Base-by-base conservation (phyloP, 2,797 vertebrate genomes). In the Lindbergichthys nudifrons region DNA sequence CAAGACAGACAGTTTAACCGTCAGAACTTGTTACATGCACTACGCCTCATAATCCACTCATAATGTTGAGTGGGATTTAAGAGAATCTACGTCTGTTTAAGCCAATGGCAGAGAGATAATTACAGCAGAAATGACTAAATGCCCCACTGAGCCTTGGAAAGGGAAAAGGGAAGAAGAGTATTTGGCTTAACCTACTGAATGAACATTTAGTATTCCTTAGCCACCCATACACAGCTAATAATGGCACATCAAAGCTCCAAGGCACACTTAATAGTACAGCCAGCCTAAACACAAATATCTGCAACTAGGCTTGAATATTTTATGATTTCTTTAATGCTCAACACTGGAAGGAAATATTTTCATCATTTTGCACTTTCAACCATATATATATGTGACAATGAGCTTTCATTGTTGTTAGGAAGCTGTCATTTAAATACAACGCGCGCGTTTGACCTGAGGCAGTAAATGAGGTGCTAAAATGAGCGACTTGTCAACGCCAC, bases 101-200 rank as follows among this genome's bases (percentile, higher is more conserved):
- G 80, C 84, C 82, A 90, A 85, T 71, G 64, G 77, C 54, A 83
- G 82, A 86, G 73, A 53, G 73, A 88, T 91, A 91, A 91, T 92
- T 88, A 91, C 77, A 80, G 82, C 81, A 75, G 82, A 88, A 90
- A 89, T 89, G 77, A 90, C 87, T 88, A 76, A 89, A 90, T 70
- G 66, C 79, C 86, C 84, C 57, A 51, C 83, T 87, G 84, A 83
- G 85, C 64, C 65, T 66, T 69, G 62, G 70, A 83, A 82, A 79
- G 66, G 74, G 42, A 47, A 82, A 78, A 65, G 21, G 39, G 82
- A 78, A 19, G 8, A 36, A 67, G 21, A 68, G 74, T 70, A 87
- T 88, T 87, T 89, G 85, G 81, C 87, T 92, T 88, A 90, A 86
- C 58, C 69, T 61, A 74, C 70, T 85, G 78, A 91, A 84, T 84